Base-by-base conservation (phyloP, 1,140 invertebrate genomes). In the Neodiprion lecontei region DNA sequence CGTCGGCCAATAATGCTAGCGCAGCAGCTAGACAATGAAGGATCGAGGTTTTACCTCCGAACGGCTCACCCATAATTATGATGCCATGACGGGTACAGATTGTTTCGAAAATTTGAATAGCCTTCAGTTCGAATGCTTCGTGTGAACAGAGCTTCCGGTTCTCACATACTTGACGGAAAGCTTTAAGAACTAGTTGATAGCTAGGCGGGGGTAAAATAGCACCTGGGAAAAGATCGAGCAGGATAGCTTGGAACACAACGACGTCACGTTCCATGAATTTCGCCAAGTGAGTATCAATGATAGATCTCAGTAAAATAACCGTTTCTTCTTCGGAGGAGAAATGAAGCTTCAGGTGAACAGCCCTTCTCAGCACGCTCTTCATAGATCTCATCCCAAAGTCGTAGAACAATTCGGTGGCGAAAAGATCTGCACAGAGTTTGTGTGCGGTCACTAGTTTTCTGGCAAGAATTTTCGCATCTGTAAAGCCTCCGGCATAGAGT, bases 221-320 rank as follows among this genome's bases (percentile, higher is more conserved):
- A 3, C 89, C 87, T 5, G 92, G 91, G 85, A 95, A 94, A 49
- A 92, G 81, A 84, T 94, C 91, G 40, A 89, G 89, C 9, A 94
- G 88, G 67, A 94, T 92, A 65, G 89, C 90, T 75, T 92, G 77
- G 71, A 94, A 94, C 12, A 93, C 83, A 1, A 90, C 88, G 40
- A 93, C 82, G 78, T 94, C 93, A 75, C 84, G 75, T 61, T 88
- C 87, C 69, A 90, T 83, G 79, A 95, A 92, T 80, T 92, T 93
- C 0, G 93, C 91, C 21, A 93, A 81, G 85, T 92, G 93, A 21
- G 94, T 89, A 81, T 94, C 92, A 68, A 93, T 88, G 70, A 95
- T 90, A 0, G 93, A 92, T 49, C 91, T 85, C 23, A 94, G 81
- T 74, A 94, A 83, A 53, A 94, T 75, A 48, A 78, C 74, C 70